Evolutionary conservation across 1,140 invertebrate genomes (phyloP).

Genomic region (Drosophila gunungcola): DNA sequence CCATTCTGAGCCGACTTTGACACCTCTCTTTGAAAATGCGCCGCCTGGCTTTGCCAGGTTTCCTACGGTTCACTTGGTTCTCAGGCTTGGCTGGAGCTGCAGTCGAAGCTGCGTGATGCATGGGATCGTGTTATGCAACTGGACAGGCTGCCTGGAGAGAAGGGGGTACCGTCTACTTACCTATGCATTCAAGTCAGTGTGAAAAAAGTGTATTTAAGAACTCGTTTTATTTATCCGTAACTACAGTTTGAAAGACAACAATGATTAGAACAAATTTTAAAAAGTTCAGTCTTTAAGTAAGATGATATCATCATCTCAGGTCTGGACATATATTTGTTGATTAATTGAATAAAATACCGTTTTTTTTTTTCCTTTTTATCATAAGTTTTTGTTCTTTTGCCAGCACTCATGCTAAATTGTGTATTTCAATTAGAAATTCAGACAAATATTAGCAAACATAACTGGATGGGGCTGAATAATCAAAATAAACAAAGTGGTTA

Average conservation of each 20-base stretch:
- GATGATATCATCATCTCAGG: constrained; percentile 15
- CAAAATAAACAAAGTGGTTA: background rate
- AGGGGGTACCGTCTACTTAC: background rate
- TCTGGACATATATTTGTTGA: constrained; percentile 11
- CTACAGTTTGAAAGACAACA: background rate
- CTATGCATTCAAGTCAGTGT: constrained; percentile 9
- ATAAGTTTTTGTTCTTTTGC: background rate
- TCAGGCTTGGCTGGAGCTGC: constrained; percentile 28
- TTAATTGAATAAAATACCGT: constrained; percentile 1
- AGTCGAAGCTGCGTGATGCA: constrained; percentile 35
- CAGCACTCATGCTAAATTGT: background rate
- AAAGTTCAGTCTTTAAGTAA: background rate
- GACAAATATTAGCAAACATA: background rate
- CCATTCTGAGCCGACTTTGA: constrained; percentile 37
- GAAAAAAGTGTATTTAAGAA: background rate
- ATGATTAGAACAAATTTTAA: background rate
- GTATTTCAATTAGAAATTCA: background rate
- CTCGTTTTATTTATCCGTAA: constrained; percentile 5
- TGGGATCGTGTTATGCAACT: constrained; percentile 42
- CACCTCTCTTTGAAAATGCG: constrained; percentile 43
- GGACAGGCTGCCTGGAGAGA: constrained; percentile 10
- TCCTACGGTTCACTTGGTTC: constrained; percentile 27
- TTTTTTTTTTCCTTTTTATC: background rate
- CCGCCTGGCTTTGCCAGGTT: constrained; percentile 12
- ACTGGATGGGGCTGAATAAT: background rate